Evolutionary conservation across 2,797 vertebrate species (phyloP).

Genomic region (Synanceia verrucosa): DNA sequence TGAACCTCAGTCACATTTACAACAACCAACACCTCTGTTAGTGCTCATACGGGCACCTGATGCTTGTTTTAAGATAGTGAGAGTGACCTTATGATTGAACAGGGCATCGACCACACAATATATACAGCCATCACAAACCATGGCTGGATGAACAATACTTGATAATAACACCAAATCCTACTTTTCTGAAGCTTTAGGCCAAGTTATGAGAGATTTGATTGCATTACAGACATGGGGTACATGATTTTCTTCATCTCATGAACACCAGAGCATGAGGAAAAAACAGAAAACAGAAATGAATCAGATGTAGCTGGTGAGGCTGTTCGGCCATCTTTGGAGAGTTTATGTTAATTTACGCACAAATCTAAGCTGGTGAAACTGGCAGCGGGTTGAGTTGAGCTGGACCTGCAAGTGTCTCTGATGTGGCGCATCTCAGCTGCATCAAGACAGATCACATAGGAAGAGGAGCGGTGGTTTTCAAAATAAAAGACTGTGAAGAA

Average conservation of each 20-base stretch:
- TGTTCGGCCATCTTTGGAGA: slow-evolving; percentile 56
- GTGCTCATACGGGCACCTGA: too few relatives aligned
- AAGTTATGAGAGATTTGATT: background rate
- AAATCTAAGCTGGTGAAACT: slow-evolving; percentile 51
- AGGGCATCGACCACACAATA: too few relatives aligned
- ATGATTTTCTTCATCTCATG: background rate
- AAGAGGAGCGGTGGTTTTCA: slow-evolving; percentile 34
- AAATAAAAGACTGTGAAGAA: slow-evolving; percentile 39
- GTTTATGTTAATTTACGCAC: slow-evolving; percentile 57
- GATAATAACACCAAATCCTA: too few relatives aligned
- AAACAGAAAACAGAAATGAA: background rate
- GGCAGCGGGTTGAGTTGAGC: slow-evolving; percentile 46
- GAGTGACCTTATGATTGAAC: too few relatives aligned
- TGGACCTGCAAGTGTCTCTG: slow-evolving; percentile 71
- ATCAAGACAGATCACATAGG: slow-evolving; percentile 37
- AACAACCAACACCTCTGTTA: too few relatives aligned
- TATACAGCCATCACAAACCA: too few relatives aligned
- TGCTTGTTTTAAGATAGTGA: too few relatives aligned
- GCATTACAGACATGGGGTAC: background rate
- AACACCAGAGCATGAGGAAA: background rate
- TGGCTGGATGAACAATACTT: too few relatives aligned
- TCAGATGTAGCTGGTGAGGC: background rate
- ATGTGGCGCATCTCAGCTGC: slow-evolving; percentile 75
- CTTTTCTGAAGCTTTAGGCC: too few relatives aligned
- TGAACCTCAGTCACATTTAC: too few relatives aligned